Percentiles rank a stretch among this genome's conserved stretches.
Conservation (phyloP, 2,797 vertebrate species). For the Myripristis jacobus region DNA sequence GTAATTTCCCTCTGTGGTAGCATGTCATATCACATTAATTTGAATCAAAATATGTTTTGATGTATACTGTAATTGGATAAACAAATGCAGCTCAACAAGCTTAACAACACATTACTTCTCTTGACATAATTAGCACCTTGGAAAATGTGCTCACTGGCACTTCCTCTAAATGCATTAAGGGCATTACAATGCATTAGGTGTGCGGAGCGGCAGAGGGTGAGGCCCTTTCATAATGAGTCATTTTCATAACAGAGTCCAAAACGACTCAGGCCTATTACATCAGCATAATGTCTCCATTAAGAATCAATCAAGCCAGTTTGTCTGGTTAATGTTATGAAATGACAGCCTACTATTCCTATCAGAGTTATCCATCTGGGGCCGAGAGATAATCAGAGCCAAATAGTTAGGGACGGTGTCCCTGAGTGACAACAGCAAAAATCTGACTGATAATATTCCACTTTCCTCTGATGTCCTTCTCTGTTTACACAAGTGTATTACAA, state of each 20-base stretch:
- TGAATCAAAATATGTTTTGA: conserved; percentile 39
- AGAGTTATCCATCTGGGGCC: conserved; percentile 30
- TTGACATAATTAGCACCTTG: conserved; percentile 43
- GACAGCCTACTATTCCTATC: conserved; percentile 43
- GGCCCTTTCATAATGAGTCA: conserved; percentile 59
- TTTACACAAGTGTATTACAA: no score
- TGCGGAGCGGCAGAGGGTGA: conserved; percentile 49
- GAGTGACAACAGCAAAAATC: conserved; percentile 32
- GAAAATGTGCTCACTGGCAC: conserved; percentile 47
- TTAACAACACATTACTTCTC: conserved; percentile 44
- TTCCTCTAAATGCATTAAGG: conserved; percentile 41
- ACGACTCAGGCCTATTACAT: conserved; percentile 54
- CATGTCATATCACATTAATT: conserved; percentile 36
- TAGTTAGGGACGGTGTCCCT: conserved; percentile 33
- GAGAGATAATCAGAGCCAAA: conserved; percentile 31
- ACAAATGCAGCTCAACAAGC: conserved; percentile 40
- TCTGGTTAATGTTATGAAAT: conserved; percentile 49
- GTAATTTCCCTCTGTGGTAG: conserved; percentile 22
- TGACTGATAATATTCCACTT: conserved; percentile 30
- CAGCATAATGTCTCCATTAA: conserved; percentile 65
- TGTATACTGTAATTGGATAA: conserved; percentile 51
- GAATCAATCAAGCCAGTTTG: conserved; percentile 63
- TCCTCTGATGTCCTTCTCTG: no score
- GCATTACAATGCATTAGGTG: conserved; percentile 60
- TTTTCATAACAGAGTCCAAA: conserved; percentile 59